These are phyloP conservation scores for Entomyzon cyanotis DNA, from an alignment of 2,113 vertebrate species.

Conservation along the genomic window DNA sequence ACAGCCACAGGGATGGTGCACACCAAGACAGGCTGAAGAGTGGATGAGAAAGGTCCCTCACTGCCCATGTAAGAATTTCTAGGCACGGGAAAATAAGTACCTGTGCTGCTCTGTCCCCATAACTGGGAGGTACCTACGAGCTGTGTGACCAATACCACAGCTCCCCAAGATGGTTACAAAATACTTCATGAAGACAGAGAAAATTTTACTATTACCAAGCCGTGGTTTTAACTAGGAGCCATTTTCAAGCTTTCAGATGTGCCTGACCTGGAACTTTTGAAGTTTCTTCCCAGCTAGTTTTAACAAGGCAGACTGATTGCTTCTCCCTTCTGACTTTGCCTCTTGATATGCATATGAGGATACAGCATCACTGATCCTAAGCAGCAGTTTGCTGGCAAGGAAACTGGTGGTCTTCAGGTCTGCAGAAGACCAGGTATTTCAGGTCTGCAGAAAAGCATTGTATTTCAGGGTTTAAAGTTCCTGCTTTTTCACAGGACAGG, in stretches of 20 bases:
- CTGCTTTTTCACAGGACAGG: neutral
- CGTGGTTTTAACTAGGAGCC: neutral
- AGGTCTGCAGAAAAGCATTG: neutral
- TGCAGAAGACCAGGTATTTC: too few relatives aligned
- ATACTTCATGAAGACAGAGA: neutral
- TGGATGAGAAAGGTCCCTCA: neutral
- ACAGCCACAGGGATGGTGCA: neutral
- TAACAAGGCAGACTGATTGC: neutral
- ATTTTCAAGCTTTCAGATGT: neutral
- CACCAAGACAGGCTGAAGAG: neutral
- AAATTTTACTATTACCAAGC: neutral
- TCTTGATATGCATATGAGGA: neutral
- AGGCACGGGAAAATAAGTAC: neutral
- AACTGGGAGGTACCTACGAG: neutral
- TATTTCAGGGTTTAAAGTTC: neutral
- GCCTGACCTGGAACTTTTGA: neutral
- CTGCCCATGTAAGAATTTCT: neutral
- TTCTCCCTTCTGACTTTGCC: neutral
- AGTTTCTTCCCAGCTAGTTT: neutral
- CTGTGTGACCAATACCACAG: neutral
- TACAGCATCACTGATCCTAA: neutral
- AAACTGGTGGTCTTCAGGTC: neutral
- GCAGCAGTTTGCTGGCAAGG: neutral
- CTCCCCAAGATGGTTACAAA: rapidly evolving
- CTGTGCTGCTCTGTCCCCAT: neutral